Conservation (phyloP, 2,797 vertebrate genomes). For the Falco naumanni region DNA sequence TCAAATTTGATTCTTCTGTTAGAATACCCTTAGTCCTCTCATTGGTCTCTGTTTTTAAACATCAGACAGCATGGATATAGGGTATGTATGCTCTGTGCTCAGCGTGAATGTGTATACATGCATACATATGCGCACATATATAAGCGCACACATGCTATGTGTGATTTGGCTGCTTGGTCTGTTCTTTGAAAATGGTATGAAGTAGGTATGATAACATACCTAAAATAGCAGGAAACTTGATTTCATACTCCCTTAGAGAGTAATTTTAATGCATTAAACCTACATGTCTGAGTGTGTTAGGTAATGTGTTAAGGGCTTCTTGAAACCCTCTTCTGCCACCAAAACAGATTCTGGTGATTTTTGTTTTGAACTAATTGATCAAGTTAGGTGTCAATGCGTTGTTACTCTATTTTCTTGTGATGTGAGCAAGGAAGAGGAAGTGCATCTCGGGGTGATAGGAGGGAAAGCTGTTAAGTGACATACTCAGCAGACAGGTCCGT, state of each 20-base stretch:
- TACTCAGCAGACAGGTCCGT: neutral
- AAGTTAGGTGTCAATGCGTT: neutral
- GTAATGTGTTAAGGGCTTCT: neutral
- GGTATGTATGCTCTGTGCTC: neutral
- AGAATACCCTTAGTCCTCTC: neutral
- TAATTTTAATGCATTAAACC: neutral
- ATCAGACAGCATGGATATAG: neutral
- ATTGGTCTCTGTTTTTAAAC: neutral
- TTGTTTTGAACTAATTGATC: neutral
- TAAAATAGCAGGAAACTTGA: neutral
- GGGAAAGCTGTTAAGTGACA: neutral
- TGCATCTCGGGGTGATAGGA: neutral
- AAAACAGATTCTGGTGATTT: neutral
- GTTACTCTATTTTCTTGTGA: neutral
- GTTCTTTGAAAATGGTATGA: neutral
- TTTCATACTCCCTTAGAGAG: neutral
- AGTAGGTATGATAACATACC: neutral
- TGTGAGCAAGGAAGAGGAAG: neutral
- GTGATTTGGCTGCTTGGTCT: neutral
- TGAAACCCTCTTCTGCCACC: neutral
- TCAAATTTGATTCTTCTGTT: neutral
- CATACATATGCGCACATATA: fast-evolving
- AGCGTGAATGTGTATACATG: neutral
- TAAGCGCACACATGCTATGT: fast-evolving
- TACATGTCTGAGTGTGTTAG: neutral